A percentile compares a stretch with the other conserved stretches of the same genome.
Evolutionary conservation across 1,140 invertebrate genomes (phyloP).

Genomic region (Drosophila pseudoananassae): DNA sequence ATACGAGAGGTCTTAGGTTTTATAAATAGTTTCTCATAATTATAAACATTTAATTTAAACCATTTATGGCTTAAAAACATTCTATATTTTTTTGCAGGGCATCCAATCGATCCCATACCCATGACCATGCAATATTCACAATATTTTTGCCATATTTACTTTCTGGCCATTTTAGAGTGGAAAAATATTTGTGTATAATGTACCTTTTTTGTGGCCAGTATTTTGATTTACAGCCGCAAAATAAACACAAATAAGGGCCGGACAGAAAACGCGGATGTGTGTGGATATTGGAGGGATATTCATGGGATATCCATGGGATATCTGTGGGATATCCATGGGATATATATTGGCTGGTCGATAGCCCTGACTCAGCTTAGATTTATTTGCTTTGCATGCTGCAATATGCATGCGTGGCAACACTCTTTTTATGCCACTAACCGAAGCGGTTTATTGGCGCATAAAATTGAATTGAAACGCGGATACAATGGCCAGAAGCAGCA

Average conservation of each 20-base stretch:
- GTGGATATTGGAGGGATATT: conserved; percentile 5
- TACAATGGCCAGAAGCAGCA: conserved; percentile 4
- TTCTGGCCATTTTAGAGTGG: conserved; percentile 44
- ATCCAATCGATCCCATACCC: conserved; percentile 1
- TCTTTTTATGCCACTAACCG: conserved; percentile 23
- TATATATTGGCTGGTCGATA: background rate
- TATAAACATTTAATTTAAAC: background rate
- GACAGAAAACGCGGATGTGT: background rate
- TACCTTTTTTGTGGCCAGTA: conserved; percentile 13
- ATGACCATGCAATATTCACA: conserved; percentile 34
- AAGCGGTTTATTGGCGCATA: conserved; percentile 47
- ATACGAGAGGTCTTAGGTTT: background rate
- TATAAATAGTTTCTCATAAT: background rate
- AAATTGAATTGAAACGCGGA: conserved; percentile 44
- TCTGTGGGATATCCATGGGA: background rate
- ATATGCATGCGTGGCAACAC: conserved; percentile 19
- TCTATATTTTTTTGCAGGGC: background rate
- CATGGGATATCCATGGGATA: background rate
- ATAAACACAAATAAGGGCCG: conserved; percentile 38
- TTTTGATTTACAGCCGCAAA: conserved; percentile 45
- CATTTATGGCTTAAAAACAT: too few species aligned
- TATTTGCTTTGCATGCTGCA: conserved; percentile 24
- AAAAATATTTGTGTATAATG: conserved; percentile 36
- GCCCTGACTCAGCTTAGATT: conserved; percentile 43
- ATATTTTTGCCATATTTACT: conserved; percentile 31